These are phyloP conservation scores for Drosophila greeni DNA, from an alignment of 2,888 invertebrate species.

Conservation along the genomic window DNA sequence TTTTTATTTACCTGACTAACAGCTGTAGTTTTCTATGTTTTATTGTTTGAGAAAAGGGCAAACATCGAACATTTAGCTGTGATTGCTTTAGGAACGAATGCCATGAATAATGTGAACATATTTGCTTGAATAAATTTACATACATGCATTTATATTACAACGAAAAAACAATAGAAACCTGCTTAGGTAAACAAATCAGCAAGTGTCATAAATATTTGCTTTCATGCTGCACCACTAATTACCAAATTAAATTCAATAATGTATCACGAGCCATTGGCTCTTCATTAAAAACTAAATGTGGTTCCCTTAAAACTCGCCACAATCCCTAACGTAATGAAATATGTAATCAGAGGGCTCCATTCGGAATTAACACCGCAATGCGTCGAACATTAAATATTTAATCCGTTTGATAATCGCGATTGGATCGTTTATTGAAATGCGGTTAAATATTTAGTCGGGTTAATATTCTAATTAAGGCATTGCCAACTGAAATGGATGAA, in stretches of 20 bases:
- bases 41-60: conserved; percentile 23
- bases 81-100: background rate
- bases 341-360: background rate
- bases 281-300: conserved; percentile 7
- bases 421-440: conserved; percentile 31
- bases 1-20: conserved; percentile 17
- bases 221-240: background rate
- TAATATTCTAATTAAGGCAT: conserved; percentile 41
- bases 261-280: background rate
- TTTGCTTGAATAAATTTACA: background rate
- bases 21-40: conserved; percentile 7
- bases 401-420: conserved; percentile 27
- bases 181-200: background rate
- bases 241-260: background rate
- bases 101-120: background rate
- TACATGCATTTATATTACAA: background rate
- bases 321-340: background rate
- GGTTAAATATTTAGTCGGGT: conserved; percentile 22
- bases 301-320: background rate
- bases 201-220: background rate
- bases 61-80: background rate
- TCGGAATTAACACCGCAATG: conserved; percentile 12
- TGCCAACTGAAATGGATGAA: conserved; percentile 25
- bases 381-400: conserved; percentile 18
- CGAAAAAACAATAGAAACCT: background rate